Conservation (phyloP, 2,797 vertebrate species). For the Otolemur crassicaudatus region DNA sequence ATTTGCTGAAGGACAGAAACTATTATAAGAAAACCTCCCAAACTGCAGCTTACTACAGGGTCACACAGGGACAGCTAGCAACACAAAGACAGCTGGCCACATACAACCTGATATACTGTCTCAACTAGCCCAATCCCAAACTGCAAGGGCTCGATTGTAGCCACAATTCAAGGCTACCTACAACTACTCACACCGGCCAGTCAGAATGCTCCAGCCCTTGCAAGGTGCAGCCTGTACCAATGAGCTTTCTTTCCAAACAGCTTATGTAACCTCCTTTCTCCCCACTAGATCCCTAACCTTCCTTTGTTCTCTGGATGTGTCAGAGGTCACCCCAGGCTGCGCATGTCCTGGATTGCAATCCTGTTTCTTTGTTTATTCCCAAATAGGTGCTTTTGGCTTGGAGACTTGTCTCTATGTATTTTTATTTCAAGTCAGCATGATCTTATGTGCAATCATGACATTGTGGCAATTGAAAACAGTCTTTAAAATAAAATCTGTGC, state of each 20-base stretch:
- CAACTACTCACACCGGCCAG: not conserved
- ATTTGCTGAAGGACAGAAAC: not conserved
- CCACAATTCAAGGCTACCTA: not conserved
- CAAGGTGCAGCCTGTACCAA: not conserved
- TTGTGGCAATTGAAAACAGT: not conserved
- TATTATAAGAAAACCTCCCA: not conserved
- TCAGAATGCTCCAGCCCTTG: not conserved
- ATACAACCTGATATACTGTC: not conserved
- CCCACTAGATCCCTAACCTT: not conserved
- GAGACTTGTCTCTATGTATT: not conserved
- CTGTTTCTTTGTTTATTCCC: not conserved
- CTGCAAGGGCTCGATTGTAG: not conserved
- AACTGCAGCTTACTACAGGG: not conserved
- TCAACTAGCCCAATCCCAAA: not conserved
- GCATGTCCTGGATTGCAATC: not conserved
- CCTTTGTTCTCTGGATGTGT: not conserved
- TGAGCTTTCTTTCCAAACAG: not conserved
- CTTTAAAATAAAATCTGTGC: not conserved
- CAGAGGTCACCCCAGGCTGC: not conserved
- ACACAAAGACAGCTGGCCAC: not conserved
- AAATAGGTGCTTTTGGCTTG: not conserved
- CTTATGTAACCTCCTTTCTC: not conserved
- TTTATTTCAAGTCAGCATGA: not conserved
- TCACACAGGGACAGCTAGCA: not conserved
- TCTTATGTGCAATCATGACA: not conserved